Conservation (phyloP, 2,797 vertebrate species). For the Arrhamphus sclerolepis region DNA sequence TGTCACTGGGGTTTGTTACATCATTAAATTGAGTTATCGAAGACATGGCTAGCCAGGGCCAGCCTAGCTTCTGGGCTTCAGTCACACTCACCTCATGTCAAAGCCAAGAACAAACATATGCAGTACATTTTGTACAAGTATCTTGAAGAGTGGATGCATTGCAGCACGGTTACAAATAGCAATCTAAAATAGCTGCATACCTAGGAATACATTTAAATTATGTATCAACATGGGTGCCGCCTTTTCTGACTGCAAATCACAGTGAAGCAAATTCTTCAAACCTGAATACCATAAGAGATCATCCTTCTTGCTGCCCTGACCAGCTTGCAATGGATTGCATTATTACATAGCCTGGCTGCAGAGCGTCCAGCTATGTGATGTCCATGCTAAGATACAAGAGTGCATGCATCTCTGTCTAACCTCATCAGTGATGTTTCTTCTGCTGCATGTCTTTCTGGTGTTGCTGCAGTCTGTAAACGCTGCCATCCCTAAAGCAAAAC, state of each 20-base stretch:
- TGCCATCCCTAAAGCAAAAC: slow-evolving; percentile 27
- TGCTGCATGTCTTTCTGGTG: slow-evolving; percentile 4
- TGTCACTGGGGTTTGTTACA: slow-evolving; percentile 56
- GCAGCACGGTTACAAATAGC: not conserved
- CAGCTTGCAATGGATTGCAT: slow-evolving; percentile 38
- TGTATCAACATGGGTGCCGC: slow-evolving; percentile 3
- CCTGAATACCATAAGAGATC: slow-evolving; percentile 21
- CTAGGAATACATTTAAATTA: not conserved
- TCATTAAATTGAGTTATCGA: slow-evolving; percentile 64
- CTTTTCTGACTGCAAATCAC: slow-evolving; percentile 8
- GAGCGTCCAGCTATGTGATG: slow-evolving; percentile 20
- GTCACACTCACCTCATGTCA: not conserved
- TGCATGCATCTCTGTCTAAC: slow-evolving; percentile 1
- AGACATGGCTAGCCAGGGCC: slow-evolving; percentile 33
- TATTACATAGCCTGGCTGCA: slow-evolving; percentile 39
- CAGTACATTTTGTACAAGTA: not conserved
- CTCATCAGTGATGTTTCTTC: not conserved
- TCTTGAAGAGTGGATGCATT: not conserved
- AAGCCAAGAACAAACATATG: not conserved
- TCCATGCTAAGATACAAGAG: slow-evolving; percentile 17
- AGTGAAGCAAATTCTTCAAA: slow-evolving; percentile 21
- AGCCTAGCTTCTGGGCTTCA: slow-evolving; percentile 7
- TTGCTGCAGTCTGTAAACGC: slow-evolving; percentile 20
- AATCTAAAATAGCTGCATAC: slow-evolving; percentile 1
- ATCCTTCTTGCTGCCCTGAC: slow-evolving; percentile 21